These are phyloP conservation scores for human (Homo sapiens) DNA, from an alignment of 2,113 vertebrate species.

Conservation along the genomic window GRCh38 chr1:48537001-48537500, in stretches of 20 bases:
- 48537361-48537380: background rate
- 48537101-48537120: constrained; percentile 66
- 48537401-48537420: background rate
- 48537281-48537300: background rate
- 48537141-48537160: constrained; percentile 5
- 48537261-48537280: background rate
- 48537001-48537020: constrained; percentile 80
- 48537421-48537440: background rate
- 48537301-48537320: background rate
- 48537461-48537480: accelerated
- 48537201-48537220: background rate
- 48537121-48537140: constrained; percentile 30
- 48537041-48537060: constrained; percentile 81
- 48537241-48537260: background rate
- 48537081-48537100: constrained; percentile 66
- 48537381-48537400: background rate
- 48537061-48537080: constrained; percentile 81
- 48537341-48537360: background rate
- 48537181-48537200: constrained; percentile 37
- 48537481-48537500: background rate
- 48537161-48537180: background rate
- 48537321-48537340: background rate
- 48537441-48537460: background rate
- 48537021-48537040: constrained; percentile 69
- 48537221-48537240: background rate